A percentile compares a stretch with the other conserved stretches of the same genome.
phyloP scores from a whole-genome alignment of 2,113 vertebrate genomes.

The Jacana jacana region DNA sequence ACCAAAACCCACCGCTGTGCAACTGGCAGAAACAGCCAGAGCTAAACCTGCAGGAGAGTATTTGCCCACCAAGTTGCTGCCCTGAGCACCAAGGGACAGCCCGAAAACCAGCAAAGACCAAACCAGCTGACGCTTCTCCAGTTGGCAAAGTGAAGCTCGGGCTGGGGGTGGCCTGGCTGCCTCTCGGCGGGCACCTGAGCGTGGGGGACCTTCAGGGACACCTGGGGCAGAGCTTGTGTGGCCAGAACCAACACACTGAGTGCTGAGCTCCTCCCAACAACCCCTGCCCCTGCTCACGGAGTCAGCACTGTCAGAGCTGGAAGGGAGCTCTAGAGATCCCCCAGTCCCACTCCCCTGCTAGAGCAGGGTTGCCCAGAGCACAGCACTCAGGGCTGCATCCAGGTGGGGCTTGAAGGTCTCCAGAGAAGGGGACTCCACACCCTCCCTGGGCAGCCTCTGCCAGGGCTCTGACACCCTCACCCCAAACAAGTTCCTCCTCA shows the following conservation, averaged over 20 bases:
- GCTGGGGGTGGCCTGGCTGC: too few species aligned
- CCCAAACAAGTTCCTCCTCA: too few species aligned
- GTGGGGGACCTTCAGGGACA: background rate
- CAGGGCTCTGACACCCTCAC: too few species aligned
- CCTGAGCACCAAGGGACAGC: rapidly evolving
- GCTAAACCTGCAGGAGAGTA: background rate
- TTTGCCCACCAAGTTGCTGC: background rate
- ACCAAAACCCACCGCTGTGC: too few species aligned
- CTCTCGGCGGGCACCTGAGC: background rate
- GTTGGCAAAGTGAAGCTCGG: background rate
- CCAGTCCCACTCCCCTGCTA: too few species aligned
- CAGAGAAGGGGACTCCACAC: too few species aligned
- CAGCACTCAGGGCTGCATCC: too few species aligned
- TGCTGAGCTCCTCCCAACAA: background rate
- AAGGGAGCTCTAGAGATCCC: too few species aligned
- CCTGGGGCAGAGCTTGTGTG: rapidly evolving
- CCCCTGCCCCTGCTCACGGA: background rate
- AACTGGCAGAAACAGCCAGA: background rate
- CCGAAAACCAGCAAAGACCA: background rate
- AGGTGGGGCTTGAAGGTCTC: too few species aligned
- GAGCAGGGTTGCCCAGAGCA: too few species aligned
- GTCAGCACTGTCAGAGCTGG: too few species aligned
- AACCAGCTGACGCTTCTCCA: background rate
- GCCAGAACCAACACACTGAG: background rate
- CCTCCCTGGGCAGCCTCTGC: too few species aligned